These are phyloP conservation scores for Hycleus cichorii DNA, from an alignment of 1,140 invertebrate genomes.

Conservation along the genomic window DNA sequence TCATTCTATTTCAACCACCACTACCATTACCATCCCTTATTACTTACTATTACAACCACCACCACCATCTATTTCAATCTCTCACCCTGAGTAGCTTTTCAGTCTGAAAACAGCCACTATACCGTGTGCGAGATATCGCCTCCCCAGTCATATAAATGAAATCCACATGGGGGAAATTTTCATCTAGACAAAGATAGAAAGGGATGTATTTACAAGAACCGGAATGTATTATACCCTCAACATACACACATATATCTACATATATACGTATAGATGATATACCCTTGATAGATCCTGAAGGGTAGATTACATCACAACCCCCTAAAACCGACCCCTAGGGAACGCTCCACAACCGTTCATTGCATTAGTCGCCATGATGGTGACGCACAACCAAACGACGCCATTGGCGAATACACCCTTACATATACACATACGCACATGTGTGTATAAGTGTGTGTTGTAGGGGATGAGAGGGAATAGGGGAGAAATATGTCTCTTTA, in stretches of 20 bases:
- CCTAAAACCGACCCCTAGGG: conserved; percentile 3
- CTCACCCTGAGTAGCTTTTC: conserved; percentile 1
- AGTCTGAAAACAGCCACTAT: conserved; percentile 4
- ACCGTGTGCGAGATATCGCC: conserved; percentile 12
- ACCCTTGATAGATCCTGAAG: conserved; percentile 7
- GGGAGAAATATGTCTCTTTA: no score
- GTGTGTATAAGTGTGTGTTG: no score
- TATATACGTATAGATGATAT: no score
- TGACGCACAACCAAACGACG: conserved; percentile 10
- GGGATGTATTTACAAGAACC: no score
- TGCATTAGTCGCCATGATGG: conserved; percentile 15
- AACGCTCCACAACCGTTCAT: conserved; percentile 6
- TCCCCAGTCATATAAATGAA: conserved; percentile 11
- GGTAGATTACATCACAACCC: conserved; percentile 13
- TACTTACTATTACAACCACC: neutral
- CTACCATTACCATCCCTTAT: no score
- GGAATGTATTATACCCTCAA: no score
- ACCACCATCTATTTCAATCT: neutral
- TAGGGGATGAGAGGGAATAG: no score
- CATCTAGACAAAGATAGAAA: no score
- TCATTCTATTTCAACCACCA: no score
- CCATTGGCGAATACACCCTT: conserved; percentile 2
- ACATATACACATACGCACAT: no score
- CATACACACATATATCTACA: no score
- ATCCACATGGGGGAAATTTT: conserved; percentile 9